Conservation (phyloP, 2,888 invertebrate species). For the Habroteleia sp. region DNA sequence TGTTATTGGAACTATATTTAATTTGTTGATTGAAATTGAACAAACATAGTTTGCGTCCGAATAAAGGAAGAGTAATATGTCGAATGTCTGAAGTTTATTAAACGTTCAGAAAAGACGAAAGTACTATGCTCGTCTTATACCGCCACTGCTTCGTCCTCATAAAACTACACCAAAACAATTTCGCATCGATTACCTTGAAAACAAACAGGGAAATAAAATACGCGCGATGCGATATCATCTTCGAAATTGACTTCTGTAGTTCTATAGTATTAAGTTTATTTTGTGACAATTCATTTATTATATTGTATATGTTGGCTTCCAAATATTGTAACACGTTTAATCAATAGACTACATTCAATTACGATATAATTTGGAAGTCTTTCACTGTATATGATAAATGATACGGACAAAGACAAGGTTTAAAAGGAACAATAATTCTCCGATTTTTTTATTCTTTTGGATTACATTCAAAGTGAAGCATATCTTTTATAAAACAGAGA, state of each 20-base stretch:
- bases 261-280: not conserved
- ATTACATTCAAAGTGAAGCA: constrained; percentile 38
- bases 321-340: too few species aligned
- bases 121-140: constrained; percentile 17
- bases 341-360: not conserved
- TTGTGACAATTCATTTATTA: not conserved
- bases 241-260: not conserved
- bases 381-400: not conserved
- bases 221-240: constrained; percentile 24
- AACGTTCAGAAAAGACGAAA: constrained; percentile 35
- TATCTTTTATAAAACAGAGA: constrained; percentile 46
- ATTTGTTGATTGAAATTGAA: not conserved
- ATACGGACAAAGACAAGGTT: not conserved
- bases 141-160: constrained; percentile 1
- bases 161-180: constrained; percentile 58
- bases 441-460: constrained; percentile 23
- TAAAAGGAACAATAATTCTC: constrained; percentile 22
- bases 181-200: constrained; percentile 45
- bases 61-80: not conserved
- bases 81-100: constrained; percentile 29
- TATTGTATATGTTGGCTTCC: too few species aligned
- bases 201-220: constrained; percentile 66
- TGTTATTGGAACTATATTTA: not conserved
- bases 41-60: not conserved
- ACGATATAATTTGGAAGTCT: too few species aligned